A percentile compares a stretch with the other conserved stretches of the same genome.
Evolutionary conservation across 1,140 invertebrate species (phyloP).

Genomic region (Papilio helenus): DNA sequence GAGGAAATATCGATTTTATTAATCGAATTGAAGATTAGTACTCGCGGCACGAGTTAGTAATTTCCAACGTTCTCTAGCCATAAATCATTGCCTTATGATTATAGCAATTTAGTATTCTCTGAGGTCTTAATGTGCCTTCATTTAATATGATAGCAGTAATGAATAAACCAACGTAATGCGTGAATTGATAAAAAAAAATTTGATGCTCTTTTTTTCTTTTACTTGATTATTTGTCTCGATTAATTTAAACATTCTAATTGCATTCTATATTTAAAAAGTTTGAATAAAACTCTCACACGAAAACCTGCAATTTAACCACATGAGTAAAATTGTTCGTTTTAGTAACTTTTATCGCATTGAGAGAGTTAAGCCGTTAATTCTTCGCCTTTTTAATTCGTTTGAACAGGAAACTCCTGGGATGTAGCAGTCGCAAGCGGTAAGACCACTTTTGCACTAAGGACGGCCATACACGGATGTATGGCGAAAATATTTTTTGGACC

Average conservation of each 20-base stretch:
- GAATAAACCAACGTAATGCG: not conserved
- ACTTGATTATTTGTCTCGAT: not conserved
- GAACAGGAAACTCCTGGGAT: slow-evolving; percentile 5
- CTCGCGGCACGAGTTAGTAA: slow-evolving; percentile 17
- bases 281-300: not conserved
- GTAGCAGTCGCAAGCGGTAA: not conserved
- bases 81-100: slow-evolving; percentile 10
- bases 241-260: not conserved
- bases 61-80: slow-evolving; percentile 1
- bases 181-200: not conserved
- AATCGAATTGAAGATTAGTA: slow-evolving; percentile 33
- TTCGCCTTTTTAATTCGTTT: slow-evolving; percentile 13
- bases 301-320: slow-evolving; percentile 19
- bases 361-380: slow-evolving; percentile 21
- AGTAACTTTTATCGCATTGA: slow-evolving; percentile 20
- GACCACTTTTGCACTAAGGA: not conserved
- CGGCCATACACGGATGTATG: not conserved
- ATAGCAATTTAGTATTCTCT: slow-evolving; percentile 13
- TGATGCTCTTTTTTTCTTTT: not conserved
- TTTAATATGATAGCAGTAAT: not conserved
- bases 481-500: too few species aligned
- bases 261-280: not conserved
- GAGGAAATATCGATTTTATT: slow-evolving; percentile 21
- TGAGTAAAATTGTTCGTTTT: slow-evolving; percentile 11
- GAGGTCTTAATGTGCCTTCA: slow-evolving; percentile 12